Base-by-base conservation (phyloP, 2,888 invertebrate species). In the Portevinia maculata region DNA sequence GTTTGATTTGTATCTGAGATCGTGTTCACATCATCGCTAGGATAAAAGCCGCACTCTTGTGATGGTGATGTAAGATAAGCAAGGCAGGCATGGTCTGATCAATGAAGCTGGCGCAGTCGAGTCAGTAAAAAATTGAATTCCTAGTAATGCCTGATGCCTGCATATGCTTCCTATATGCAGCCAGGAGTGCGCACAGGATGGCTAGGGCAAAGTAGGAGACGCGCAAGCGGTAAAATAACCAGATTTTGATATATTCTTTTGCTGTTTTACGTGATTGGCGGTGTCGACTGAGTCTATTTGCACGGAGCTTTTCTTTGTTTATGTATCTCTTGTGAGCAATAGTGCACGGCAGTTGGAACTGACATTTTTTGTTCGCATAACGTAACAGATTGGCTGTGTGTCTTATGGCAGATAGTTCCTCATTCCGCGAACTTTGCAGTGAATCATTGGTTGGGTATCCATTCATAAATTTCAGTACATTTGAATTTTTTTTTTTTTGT, bases 11-110 rank as follows among this genome's bases (percentile, higher is more conserved):
- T 73, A 83, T 83, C 83, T 78, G 15, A 83, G 73, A 83, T 83
- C 83, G 83, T 83, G 83, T 83, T 83, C 83, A 83, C 78, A 83
- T 83, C 83, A 83, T 78, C 71, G 83, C 67, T 73, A 67, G 83
- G 83, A 83, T 83, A 83, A 78, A 83, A 83, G 78, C 83, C 67
- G 71, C 73, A 21, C 79, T 52, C 52, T 46, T 65, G 48, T 73
- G 83, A 83, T 83, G 83, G 83, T 78, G 78, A 83, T 83, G 78
- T 78, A 73, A 83, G 83, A 83, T 83, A 83, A 83, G 78, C 50
- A 46, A 46, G 34, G 34, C 70, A 60, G n/a, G 65, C 81, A 48
- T 73, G 64, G 64, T 24, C 57, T 59, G 81, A 69, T 75, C 46
- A 32, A 46, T 64, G 62, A 48, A 62, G 67, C 46, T 34, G 19